These are phyloP conservation scores for Acanthopleura granulata DNA, from an alignment of 2,888 invertebrate genomes.

Conservation along the genomic window DNA sequence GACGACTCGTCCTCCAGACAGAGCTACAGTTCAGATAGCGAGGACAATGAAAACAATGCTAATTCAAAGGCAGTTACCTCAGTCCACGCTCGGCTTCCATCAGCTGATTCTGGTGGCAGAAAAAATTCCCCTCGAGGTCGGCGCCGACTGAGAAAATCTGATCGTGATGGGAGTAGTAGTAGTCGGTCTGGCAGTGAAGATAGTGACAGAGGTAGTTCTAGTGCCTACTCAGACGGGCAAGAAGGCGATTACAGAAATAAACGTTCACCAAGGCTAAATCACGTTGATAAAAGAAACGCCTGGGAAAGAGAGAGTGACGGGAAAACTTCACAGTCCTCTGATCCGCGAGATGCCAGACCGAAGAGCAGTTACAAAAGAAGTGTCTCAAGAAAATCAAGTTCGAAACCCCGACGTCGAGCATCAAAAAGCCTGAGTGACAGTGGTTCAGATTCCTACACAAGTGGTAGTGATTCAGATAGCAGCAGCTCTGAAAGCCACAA, in stretches of 20 bases:
- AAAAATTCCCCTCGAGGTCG: not conserved
- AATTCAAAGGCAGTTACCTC: not conserved
- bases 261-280: not conserved
- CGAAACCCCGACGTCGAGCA: not conserved
- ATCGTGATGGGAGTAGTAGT: not conserved
- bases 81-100: not conserved
- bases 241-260: not conserved
- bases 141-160: not conserved
- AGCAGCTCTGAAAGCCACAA: constrained; percentile 19
- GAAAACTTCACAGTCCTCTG: not conserved
- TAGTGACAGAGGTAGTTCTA: constrained; percentile 33
- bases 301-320: no score
- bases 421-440: not conserved
- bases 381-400: not conserved
- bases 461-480: constrained; percentile 20
- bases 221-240: constrained; percentile 41
- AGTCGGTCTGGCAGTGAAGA: not conserved
- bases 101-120: constrained; percentile 2
- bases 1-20: not conserved
- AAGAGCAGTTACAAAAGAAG: not conserved
- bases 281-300: not conserved
- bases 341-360: not conserved
- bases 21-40: constrained; percentile 18
- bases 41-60: not conserved
- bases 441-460: constrained; percentile 9